Evolutionary conservation across 2,797 vertebrate species (phyloP).

Genomic region (Lithobates pipiens): DNA sequence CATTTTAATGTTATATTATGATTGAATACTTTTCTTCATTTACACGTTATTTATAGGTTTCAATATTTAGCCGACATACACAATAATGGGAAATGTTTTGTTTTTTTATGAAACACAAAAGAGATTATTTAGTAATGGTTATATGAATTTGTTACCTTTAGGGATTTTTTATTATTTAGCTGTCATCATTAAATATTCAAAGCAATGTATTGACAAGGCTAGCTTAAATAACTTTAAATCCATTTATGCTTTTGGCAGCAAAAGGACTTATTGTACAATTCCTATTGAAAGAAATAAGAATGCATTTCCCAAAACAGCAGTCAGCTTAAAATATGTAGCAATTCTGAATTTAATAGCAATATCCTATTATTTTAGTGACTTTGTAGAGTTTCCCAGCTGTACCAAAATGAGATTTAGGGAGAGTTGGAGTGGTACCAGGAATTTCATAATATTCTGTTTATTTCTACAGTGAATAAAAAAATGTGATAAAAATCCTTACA

Average conservation of each 20-base stretch:
- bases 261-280: slow-evolving; percentile 35
- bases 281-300: slow-evolving; percentile 12
- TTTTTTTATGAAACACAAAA: slow-evolving; percentile 6
- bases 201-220: slow-evolving; percentile 37
- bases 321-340: slow-evolving; percentile 53
- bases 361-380: slow-evolving; percentile 27
- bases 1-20: neutral
- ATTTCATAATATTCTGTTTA: slow-evolving; percentile 18
- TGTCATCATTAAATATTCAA: slow-evolving; percentile 66
- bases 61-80: neutral
- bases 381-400: slow-evolving; percentile 21
- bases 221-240: slow-evolving; percentile 18
- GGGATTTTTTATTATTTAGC: slow-evolving; percentile 62
- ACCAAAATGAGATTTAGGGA: slow-evolving; percentile 30
- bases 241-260: slow-evolving; percentile 37
- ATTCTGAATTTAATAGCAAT: slow-evolving; percentile 50
- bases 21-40: neutral
- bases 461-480: slow-evolving; percentile 17
- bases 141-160: slow-evolving; percentile 57
- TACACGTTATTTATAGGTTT: neutral
- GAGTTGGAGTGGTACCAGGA: neutral
- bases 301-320: slow-evolving; percentile 55
- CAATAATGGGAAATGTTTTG: slow-evolving; percentile 5
- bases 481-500: slow-evolving; percentile 1
- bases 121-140: slow-evolving; percentile 53